Conservation (phyloP, 2,797 vertebrate species). For the Tragelaphus eurycerus region DNA sequence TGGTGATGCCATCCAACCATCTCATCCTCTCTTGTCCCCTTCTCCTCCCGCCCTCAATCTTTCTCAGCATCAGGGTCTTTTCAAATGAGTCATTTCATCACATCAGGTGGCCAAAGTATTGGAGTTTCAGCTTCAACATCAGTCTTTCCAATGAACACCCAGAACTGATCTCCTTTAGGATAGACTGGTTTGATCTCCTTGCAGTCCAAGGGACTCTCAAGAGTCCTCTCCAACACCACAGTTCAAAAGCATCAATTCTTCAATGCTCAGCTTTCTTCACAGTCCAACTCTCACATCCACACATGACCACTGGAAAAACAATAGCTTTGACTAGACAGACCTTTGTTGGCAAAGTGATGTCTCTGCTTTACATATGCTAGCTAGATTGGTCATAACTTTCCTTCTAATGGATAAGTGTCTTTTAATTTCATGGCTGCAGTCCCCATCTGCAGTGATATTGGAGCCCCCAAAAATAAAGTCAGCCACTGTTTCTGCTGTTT, state of each 20-base stretch:
- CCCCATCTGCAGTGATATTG: neutral
- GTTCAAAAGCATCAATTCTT: neutral
- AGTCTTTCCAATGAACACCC: neutral
- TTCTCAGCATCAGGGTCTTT: neutral
- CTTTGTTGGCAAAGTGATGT: neutral
- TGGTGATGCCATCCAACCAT: neutral
- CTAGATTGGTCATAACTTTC: neutral
- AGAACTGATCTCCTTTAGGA: neutral
- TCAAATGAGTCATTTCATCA: accelerated
- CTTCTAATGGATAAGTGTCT: accelerated
- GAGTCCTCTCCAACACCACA: neutral
- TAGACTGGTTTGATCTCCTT: neutral
- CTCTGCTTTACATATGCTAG: neutral
- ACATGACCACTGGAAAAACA: accelerated
- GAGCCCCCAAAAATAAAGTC: neutral
- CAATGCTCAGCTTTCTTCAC: accelerated
- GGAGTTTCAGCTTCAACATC: neutral
- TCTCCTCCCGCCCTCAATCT: neutral
- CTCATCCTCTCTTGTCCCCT: neutral
- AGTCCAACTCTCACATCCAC: neutral
- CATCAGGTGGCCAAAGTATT: neutral
- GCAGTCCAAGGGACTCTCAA: neutral
- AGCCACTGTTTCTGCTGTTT: neutral
- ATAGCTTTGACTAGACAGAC: neutral
- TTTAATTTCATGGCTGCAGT: neutral